These are phyloP conservation scores for Barnardius zonarius DNA, from an alignment of 2,113 vertebrate species.

Conservation along the genomic window DNA sequence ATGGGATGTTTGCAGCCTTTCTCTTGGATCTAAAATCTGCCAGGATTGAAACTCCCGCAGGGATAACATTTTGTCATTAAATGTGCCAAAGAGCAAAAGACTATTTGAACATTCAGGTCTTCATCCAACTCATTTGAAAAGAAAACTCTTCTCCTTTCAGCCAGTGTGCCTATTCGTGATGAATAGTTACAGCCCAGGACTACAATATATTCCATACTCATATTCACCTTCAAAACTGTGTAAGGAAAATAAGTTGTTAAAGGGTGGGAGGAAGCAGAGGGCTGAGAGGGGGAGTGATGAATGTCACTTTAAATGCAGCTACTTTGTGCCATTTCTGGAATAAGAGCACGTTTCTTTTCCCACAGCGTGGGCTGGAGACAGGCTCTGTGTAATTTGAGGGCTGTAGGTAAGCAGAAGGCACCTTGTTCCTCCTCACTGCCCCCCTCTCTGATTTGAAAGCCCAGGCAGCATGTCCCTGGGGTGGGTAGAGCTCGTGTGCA, in stretches of 20 bases:
- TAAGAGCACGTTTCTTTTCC: background rate
- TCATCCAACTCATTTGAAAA: background rate
- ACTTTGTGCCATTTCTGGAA: background rate
- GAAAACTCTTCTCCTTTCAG: background rate
- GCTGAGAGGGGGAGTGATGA: background rate
- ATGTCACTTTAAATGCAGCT: background rate
- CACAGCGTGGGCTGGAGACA: background rate
- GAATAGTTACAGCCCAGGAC: background rate
- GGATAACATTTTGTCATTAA: background rate
- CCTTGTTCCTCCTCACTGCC: background rate
- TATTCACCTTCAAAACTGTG: background rate
- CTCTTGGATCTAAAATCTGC: background rate
- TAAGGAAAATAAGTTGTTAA: background rate
- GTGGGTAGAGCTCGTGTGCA: background rate
- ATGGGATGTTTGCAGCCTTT: background rate
- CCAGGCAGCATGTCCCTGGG: background rate
- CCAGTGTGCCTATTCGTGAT: background rate
- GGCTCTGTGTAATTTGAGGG: background rate
- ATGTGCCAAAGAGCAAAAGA: background rate
- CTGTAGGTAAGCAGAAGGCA: background rate
- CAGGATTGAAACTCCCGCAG: background rate
- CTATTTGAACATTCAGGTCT: background rate
- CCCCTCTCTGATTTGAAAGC: background rate
- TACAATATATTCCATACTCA: background rate
- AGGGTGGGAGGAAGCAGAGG: constrained; percentile 9